A percentile compares a stretch with the other conserved stretches of the same genome.
These are phyloP conservation scores for Myrmecophaga tridactyla DNA, from an alignment of 2,113 vertebrate genomes.

Conservation along the genomic window DNA sequence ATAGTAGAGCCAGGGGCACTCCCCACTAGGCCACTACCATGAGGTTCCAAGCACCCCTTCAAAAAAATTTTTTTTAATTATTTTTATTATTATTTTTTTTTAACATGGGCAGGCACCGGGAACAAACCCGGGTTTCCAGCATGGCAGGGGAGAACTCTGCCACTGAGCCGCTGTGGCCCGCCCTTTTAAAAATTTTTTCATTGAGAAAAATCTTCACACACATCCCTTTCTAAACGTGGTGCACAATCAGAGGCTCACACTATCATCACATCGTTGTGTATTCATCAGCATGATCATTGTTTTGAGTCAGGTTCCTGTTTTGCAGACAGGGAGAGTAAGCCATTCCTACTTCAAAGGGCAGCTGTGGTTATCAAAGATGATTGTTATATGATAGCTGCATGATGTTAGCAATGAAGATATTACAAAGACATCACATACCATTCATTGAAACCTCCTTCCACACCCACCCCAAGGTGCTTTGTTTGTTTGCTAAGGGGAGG, in stretches of 20 bases:
- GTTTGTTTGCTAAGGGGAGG: not conserved
- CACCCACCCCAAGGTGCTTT: not conserved
- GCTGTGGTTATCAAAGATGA: not conserved
- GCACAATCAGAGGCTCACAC: too few relatives aligned
- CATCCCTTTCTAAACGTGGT: too few relatives aligned
- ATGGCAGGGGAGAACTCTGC: too few relatives aligned
- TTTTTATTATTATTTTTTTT: too few relatives aligned
- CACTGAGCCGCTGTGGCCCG: too few relatives aligned
- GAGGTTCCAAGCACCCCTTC: not conserved
- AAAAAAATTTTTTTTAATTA: not conserved
- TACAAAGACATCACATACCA: not conserved
- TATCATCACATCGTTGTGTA: too few relatives aligned
- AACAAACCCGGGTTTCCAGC: too few relatives aligned
- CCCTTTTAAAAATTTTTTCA: too few relatives aligned
- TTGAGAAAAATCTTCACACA: too few relatives aligned
- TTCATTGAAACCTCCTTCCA: not conserved
- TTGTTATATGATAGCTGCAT: not conserved
- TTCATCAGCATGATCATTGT: too few relatives aligned
- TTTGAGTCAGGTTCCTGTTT: too few relatives aligned
- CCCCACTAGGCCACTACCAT: fast-evolving
- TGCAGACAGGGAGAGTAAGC: not conserved
- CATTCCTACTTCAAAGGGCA: not conserved
- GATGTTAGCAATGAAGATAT: not conserved
- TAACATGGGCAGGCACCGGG: too few relatives aligned
- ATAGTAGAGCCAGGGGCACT: not conserved